Conservation (phyloP, 1,140 invertebrate genomes). For the Venustaconcha ellipsiformis region DNA sequence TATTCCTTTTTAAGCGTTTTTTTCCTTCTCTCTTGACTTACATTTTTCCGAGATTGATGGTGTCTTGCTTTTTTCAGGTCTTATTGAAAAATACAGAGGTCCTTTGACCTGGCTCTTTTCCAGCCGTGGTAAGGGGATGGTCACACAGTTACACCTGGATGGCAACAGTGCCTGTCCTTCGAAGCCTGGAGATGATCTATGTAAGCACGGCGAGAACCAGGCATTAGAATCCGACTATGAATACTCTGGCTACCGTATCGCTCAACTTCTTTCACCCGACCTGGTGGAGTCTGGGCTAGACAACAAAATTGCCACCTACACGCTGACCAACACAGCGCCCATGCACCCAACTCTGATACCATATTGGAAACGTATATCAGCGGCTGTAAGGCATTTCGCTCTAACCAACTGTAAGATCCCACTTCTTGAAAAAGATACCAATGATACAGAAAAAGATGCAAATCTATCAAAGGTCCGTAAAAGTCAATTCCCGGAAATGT, state of each 20-base stretch:
- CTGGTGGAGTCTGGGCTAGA: slow-evolving; percentile 34
- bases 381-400: slow-evolving; percentile 38
- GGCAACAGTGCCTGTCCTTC: too few relatives aligned
- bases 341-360: slow-evolving; percentile 39
- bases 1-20: too few relatives aligned
- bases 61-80: too few relatives aligned
- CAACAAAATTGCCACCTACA: slow-evolving; percentile 38
- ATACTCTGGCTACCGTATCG: slow-evolving; percentile 35
- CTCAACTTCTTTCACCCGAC: slow-evolving; percentile 46
- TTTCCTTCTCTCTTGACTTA: too few relatives aligned
- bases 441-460: background rate
- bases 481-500: slow-evolving; percentile 18
- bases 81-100: too few relatives aligned
- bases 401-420: slow-evolving; percentile 43
- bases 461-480: slow-evolving; percentile 5
- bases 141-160: too few relatives aligned
- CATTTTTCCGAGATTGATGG: too few relatives aligned
- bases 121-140: too few relatives aligned
- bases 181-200: background rate
- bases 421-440: background rate
- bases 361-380: slow-evolving; percentile 35
- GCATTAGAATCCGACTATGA: slow-evolving; percentile 38
- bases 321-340: slow-evolving; percentile 47
- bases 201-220: slow-evolving; percentile 34
- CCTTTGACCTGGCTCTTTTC: too few relatives aligned